Base-by-base conservation (phyloP, 2,113 vertebrate genomes). In the Epinephelus fuscoguttatus region DNA sequence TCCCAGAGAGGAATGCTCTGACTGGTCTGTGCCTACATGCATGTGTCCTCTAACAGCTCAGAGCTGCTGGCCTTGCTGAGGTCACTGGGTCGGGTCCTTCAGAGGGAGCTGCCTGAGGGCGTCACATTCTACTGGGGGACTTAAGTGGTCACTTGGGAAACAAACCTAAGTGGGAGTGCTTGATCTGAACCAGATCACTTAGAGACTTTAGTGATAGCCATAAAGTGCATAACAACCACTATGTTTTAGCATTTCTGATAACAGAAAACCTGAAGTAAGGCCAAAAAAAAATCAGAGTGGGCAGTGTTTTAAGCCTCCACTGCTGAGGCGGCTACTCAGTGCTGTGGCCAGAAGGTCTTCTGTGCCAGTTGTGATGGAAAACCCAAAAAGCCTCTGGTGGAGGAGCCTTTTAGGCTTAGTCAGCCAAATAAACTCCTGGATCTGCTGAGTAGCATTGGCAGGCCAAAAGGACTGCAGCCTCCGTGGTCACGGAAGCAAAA, bases 371-470 rank as follows among this genome's bases (percentile, higher is more conserved):
- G 66, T 45, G 64, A 75, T 62, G 49, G 52, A 45, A 62, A 75
- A 8, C 72, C 23, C 6, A 53, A 5, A 61, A 42, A 4, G 6
- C 53, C 66, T 23, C 13, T 19, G 42, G 42, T 42, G 60, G 14
- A 70, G 14, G 25, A 42, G 21, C 12, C 59, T 61, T 33, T 18
- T 45, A 45, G 67, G 14, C 23, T 61, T 30, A 53, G 72, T 67
- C 33, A 47, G 25, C 14, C 47, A 21, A 68, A 27, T 68, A 40
- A 73, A 78, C 47, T 21, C 30, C 3, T 33, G 52, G 63, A 55
- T 59, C 40, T 75, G 69, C 69, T 49, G 70, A 69, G 50, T 70
- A 59, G 27, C 25, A 49, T 15, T 75, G 71, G 25, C 64, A 68
- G 56, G 37, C 25, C 57, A 55, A 68, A 15, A 59, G 21, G 6